phyloP scores from a whole-genome alignment of 30 jellyfish, hydroid and myxozoan genomes.

The Catostylus mosaicus region DNA sequence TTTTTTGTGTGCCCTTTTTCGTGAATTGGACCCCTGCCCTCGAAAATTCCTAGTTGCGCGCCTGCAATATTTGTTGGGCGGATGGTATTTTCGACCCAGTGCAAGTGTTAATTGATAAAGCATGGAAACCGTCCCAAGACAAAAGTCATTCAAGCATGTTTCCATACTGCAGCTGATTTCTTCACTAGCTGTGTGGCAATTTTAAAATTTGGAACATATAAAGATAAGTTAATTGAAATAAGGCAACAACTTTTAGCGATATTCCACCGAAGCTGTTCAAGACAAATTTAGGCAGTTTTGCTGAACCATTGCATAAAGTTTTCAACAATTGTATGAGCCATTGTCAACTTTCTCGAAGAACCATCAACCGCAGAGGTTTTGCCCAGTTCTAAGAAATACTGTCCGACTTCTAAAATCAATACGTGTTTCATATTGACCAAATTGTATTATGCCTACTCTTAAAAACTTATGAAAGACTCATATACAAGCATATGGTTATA shows the following conservation, averaged over 20 bases:
- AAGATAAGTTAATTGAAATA: not conserved
- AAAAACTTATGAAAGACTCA: not conserved
- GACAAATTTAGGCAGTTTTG: not conserved
- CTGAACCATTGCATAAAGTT: not conserved
- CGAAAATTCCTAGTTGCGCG: slow-evolving; percentile 24
- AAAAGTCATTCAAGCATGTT: not conserved
- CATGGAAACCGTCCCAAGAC: not conserved
- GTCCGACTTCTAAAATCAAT: not conserved
- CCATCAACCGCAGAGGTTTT: not conserved
- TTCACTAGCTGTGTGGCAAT: not conserved
- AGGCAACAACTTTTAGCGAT: not conserved
- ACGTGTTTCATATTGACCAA: not conserved
- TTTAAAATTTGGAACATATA: not conserved
- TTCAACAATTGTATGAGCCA: not conserved
- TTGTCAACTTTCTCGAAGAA: not conserved
- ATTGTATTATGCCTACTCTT: not conserved
- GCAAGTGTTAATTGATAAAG: too few relatives aligned
- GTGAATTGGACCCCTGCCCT: not conserved
- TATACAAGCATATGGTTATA: not conserved
- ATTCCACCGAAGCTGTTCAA: not conserved
- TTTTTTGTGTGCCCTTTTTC: slow-evolving; percentile 2
- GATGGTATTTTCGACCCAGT: not conserved
- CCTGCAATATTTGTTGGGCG: not conserved
- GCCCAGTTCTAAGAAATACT: not conserved
- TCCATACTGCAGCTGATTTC: not conserved